Percentiles rank a stretch among this genome's conserved stretches.
These are phyloP conservation scores for Polypedilum vanderplanki DNA, from an alignment of 1,140 invertebrate species.

Conservation along the genomic window DNA sequence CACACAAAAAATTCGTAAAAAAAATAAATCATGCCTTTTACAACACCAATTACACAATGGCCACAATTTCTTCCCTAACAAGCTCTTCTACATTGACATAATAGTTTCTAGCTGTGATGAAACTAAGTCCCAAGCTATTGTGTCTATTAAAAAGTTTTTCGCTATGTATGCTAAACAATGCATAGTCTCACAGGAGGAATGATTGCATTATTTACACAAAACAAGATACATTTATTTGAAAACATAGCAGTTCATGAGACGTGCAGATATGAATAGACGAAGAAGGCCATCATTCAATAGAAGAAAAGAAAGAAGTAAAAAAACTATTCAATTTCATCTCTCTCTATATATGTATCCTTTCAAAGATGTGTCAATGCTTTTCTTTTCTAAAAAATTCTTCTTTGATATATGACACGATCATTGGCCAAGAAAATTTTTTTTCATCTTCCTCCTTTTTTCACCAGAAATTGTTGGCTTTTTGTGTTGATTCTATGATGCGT, in stretches of 20 bases:
- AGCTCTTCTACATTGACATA: conserved; percentile 28
- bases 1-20: conserved; percentile 2
- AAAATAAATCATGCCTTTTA: conserved; percentile 23
- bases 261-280: background rate
- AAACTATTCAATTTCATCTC: conserved; percentile 13
- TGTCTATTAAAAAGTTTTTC: background rate
- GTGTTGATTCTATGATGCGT: conserved; percentile 10
- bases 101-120: conserved; percentile 26
- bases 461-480: conserved; percentile 29
- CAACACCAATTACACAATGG: conserved; percentile 24
- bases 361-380: conserved; percentile 28
- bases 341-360: background rate
- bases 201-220: conserved; percentile 27
- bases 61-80: background rate
- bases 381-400: background rate
- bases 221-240: conserved; percentile 25
- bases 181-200: background rate
- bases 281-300: background rate
- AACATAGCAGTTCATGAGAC: background rate
- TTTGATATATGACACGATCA: conserved; percentile 27
- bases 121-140: background rate
- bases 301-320: background rate
- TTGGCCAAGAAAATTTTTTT: conserved; percentile 7
- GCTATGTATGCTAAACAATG: background rate
- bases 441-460: background rate